Percentiles rank a stretch among this genome's conserved stretches.
Evolutionary conservation across 2,888 invertebrate genomes (phyloP).

Genomic region (Nebria salina): DNA sequence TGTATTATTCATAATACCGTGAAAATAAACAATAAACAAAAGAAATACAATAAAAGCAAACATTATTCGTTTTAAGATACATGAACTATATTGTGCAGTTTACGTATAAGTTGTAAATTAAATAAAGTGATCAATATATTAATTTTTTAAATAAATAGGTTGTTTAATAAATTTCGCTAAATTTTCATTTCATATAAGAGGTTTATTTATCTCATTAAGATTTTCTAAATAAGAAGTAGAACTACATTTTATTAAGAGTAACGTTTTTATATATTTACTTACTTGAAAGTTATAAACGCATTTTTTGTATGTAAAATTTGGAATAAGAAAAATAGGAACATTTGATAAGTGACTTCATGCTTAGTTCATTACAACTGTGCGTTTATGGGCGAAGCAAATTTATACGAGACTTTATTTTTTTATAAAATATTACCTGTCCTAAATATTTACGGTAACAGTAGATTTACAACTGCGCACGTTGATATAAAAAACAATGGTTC

Average conservation of each 20-base stretch:
- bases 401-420: constrained; percentile 32
- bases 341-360: not conserved
- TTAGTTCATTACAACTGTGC: not conserved
- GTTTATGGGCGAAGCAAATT: constrained; percentile 25
- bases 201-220: too few relatives aligned
- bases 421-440: constrained; percentile 33
- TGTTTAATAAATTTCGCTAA: too few relatives aligned
- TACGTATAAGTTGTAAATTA: too few relatives aligned
- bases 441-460: constrained; percentile 18
- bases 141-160: too few relatives aligned
- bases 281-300: not conserved
- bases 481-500: not conserved
- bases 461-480: constrained; percentile 17
- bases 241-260: too few relatives aligned
- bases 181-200: too few relatives aligned
- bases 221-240: not conserved
- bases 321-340: constrained; percentile 5
- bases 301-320: not conserved
- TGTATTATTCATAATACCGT: not conserved
- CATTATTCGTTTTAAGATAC: too few relatives aligned
- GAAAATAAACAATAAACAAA: not conserved
- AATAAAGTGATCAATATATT: too few relatives aligned
- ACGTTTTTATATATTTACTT: not conserved
- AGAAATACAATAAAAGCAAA: not conserved
- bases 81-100: too few relatives aligned